Conservation (phyloP, 2,113 vertebrate genomes). For the Guaruba guarouba region DNA sequence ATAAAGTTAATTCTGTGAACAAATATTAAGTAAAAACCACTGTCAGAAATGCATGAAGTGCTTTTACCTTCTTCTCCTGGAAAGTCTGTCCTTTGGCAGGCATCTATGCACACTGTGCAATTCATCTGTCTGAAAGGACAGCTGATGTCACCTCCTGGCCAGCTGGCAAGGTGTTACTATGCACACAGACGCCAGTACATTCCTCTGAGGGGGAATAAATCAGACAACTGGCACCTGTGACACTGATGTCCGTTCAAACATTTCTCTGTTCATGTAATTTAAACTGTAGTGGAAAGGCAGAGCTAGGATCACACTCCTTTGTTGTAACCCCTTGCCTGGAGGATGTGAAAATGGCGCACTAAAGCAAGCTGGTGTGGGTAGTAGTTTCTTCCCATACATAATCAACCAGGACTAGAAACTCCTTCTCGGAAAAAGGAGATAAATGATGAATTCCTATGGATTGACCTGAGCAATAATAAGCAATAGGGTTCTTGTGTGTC, state of each 20-base stretch:
- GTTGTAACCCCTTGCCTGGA: neutral
- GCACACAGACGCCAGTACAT: neutral
- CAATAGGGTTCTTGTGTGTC: neutral
- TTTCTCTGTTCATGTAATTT: neutral
- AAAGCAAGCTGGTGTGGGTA: neutral
- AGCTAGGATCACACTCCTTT: neutral
- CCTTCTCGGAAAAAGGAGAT: neutral
- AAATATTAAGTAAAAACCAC: constrained; percentile 32
- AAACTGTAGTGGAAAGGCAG: neutral
- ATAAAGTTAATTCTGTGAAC: constrained; percentile 14
- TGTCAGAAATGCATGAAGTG: neutral
- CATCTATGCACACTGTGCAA: neutral
- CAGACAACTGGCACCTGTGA: constrained; percentile 24
- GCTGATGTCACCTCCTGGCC: constrained; percentile 49
- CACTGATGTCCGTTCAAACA: neutral
- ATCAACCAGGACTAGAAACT: neutral
- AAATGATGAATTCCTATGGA: neutral
- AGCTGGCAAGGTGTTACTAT: constrained; percentile 52
- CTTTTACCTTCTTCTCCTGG: neutral
- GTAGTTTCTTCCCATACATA: neutral
- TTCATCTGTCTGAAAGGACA: constrained; percentile 56
- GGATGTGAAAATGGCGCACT: neutral
- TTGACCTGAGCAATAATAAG: neutral
- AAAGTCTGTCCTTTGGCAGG: constrained; percentile 20
- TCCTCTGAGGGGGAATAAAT: constrained; percentile 42